A percentile compares a stretch with the other conserved stretches of the same genome.
Evolutionary conservation across 2,113 vertebrate species (phyloP).

Genomic region (Tragulus kanchil): DNA sequence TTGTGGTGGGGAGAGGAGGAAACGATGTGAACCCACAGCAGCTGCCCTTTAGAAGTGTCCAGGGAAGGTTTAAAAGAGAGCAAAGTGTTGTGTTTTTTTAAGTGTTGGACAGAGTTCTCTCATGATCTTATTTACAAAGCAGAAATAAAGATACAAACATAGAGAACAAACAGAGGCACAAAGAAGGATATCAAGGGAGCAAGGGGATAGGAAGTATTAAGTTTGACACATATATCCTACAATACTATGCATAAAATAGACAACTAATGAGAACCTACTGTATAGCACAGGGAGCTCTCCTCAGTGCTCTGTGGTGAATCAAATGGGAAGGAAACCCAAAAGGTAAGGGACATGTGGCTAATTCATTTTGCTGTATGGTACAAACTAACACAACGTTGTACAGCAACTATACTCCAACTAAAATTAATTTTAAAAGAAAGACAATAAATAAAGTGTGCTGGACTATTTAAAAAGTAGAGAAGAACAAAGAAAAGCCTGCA

Average conservation of each 20-base stretch:
- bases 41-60: conserved; percentile 42
- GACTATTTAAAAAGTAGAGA: conserved; percentile 18
- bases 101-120: not conserved
- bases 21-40: not conserved
- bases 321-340: not conserved
- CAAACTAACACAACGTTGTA: not conserved
- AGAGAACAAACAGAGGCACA: not conserved
- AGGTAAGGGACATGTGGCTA: not conserved
- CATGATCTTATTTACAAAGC: not conserved
- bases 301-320: not conserved
- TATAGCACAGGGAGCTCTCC: not conserved
- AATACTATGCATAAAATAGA: not conserved
- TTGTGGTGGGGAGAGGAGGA: not conserved
- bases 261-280: not conserved
- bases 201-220: no score
- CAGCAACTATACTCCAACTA: not conserved
- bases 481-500: not conserved
- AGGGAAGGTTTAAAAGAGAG: conserved; percentile 32
- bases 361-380: not conserved
- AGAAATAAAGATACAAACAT: not conserved
- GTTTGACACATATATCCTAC: not conserved
- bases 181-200: not conserved
- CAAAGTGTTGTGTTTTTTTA: not conserved
- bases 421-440: not conserved
- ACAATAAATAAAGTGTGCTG: not conserved